Percentiles rank a stretch among this genome's conserved stretches.
phyloP scores from a whole-genome alignment of 2,113 vertebrate genomes.

The Cephalopholis sonnerati region DNA sequence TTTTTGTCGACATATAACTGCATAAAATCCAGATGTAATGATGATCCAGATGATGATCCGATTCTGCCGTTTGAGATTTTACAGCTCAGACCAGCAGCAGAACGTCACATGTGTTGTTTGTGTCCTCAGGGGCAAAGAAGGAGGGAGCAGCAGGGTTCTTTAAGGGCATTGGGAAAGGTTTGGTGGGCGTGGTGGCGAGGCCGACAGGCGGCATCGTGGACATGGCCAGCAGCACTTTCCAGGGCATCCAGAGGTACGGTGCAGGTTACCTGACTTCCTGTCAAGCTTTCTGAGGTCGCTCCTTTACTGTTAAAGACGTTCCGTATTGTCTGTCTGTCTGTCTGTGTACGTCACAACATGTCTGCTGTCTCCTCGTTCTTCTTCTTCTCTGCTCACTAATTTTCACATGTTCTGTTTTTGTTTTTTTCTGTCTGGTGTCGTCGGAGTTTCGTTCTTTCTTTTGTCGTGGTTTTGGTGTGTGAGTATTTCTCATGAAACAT shows the following conservation, averaged over 20 bases:
- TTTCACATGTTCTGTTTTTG: conserved; percentile 70
- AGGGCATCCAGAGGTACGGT: conserved; percentile 95
- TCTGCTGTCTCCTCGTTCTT: conserved; percentile 9
- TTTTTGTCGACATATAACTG: too few species aligned
- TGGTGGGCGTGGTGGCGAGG: conserved; percentile 95
- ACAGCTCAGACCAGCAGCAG: too few species aligned
- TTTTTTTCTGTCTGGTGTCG: conserved; percentile 42
- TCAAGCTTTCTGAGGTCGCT: too few species aligned
- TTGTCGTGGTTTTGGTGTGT: conserved; percentile 63
- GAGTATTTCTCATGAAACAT: conserved; percentile 66
- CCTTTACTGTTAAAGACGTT: too few species aligned
- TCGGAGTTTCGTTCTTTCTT: conserved; percentile 59
- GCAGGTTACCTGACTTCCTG: too few species aligned
- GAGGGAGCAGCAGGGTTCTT: conserved; percentile 98
- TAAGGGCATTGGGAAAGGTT: conserved; percentile 97
- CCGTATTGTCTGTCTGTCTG: neutral
- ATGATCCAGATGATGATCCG: too few species aligned
- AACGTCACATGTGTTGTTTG: neutral
- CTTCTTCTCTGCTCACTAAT: conserved; percentile 72
- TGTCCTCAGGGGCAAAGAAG: conserved; percentile 91
- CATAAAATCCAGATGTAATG: too few species aligned
- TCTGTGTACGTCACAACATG: conserved; percentile 42
- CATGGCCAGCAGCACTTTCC: conserved; percentile 99
- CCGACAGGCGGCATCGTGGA: conserved; percentile 96
- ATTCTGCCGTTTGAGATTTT: too few species aligned